These are phyloP conservation scores for Syngnathus scovelli DNA, from an alignment of 2,113 vertebrate genomes.

Conservation along the genomic window DNA sequence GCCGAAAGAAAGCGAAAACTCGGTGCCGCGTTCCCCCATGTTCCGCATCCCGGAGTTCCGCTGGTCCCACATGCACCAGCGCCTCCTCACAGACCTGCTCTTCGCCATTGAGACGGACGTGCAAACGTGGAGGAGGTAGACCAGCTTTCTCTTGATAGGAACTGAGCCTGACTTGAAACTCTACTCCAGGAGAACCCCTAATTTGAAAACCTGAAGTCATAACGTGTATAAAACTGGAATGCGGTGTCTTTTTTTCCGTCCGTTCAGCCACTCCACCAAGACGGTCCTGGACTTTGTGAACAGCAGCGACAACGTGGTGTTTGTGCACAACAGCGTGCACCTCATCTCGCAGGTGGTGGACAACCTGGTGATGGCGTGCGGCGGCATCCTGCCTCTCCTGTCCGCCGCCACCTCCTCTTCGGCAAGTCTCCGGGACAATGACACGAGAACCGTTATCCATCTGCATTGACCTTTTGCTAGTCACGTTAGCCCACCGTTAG, in stretches of 20 bases:
- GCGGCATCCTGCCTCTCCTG: slow-evolving; percentile 93
- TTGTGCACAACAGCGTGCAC: slow-evolving; percentile 97
- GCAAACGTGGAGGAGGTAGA: slow-evolving; percentile 97
- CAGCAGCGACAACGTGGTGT: slow-evolving; percentile 93
- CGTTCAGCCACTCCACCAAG: slow-evolving; percentile 89
- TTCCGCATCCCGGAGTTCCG: slow-evolving; percentile 95
- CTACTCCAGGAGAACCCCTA: too few relatives aligned
- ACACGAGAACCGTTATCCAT: slow-evolving; percentile 38
- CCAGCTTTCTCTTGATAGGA: not conserved
- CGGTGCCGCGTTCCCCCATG: slow-evolving; percentile 75
- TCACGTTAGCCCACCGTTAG: slow-evolving; percentile 58
- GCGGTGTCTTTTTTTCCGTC: not conserved
- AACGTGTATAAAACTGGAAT: not conserved
- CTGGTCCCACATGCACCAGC: slow-evolving; percentile 96
- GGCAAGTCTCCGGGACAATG: slow-evolving; percentile 68
- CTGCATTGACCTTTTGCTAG: slow-evolving; percentile 63
- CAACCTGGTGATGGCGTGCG: slow-evolving; percentile 97
- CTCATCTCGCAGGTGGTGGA: slow-evolving; percentile 97
- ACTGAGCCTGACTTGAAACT: not conserved
- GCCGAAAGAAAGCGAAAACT: slow-evolving; percentile 67
- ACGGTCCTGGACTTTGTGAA: slow-evolving; percentile 97
- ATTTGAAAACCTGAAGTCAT: not conserved
- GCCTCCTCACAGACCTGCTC: slow-evolving; percentile 91
- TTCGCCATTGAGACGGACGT: slow-evolving; percentile 97
- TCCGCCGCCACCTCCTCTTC: slow-evolving; percentile 94